A percentile compares a stretch with the other conserved stretches of the same genome.
Conservation (phyloP, 2,888 invertebrate species). For the Pimpla rufipes region DNA sequence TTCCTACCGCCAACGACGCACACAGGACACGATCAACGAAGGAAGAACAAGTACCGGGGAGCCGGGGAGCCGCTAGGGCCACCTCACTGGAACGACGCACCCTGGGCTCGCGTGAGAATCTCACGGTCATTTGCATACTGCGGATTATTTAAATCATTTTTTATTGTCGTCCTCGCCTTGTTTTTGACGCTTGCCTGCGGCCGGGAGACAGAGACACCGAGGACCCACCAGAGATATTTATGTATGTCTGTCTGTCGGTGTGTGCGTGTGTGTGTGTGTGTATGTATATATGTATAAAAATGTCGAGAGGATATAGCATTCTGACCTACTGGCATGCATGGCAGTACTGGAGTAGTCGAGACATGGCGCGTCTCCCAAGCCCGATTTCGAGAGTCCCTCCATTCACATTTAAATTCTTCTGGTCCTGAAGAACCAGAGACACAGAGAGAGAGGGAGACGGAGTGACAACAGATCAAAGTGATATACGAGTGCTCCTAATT, state of each 20-base stretch:
- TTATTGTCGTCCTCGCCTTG: slow-evolving; percentile 79
- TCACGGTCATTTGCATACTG: slow-evolving; percentile 81
- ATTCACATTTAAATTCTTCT: slow-evolving; percentile 78
- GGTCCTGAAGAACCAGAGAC: slow-evolving; percentile 61
- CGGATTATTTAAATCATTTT: slow-evolving; percentile 85
- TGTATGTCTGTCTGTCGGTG: slow-evolving; percentile 40
- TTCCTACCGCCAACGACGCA: slow-evolving; percentile 34
- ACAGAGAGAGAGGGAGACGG: slow-evolving; percentile 25
- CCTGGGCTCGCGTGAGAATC: slow-evolving; percentile 81
- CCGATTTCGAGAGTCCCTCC: slow-evolving; percentile 75
- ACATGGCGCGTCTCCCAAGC: slow-evolving; percentile 71
- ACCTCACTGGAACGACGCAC: slow-evolving; percentile 14
- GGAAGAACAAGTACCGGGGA: slow-evolving; percentile 27
- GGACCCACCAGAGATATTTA: slow-evolving; percentile 42
- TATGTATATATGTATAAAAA: slow-evolving; percentile 11
- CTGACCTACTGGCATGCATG: slow-evolving; percentile 44
- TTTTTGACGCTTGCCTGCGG: slow-evolving; percentile 79
- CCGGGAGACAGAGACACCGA: slow-evolving; percentile 68
- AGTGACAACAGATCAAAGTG: slow-evolving; percentile 48
- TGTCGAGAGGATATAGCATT: slow-evolving; percentile 60
- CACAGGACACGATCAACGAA: slow-evolving; percentile 14
- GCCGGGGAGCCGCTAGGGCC: neutral
- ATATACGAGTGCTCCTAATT: slow-evolving; percentile 75
- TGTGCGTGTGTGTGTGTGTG: slow-evolving; percentile 42
- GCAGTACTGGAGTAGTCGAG: slow-evolving; percentile 18